phyloP scores from a whole-genome alignment of 2,888 invertebrate species.

The Apodemia duryi region DNA sequence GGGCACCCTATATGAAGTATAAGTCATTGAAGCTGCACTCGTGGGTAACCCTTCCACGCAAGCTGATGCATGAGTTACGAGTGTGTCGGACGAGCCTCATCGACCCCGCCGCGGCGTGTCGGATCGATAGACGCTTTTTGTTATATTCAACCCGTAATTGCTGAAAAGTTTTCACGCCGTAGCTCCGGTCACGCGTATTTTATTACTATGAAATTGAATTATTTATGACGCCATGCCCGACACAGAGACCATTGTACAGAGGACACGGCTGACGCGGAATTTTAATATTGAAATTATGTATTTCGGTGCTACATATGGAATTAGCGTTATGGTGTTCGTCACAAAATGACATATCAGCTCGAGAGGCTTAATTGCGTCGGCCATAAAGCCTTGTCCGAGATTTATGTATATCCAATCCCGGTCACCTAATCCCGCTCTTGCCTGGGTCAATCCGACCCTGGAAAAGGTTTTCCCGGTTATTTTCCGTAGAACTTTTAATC shows the following conservation, averaged over 20 bases:
- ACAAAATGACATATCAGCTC: slow-evolving; percentile 71
- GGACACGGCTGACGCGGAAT: slow-evolving; percentile 62
- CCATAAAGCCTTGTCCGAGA: slow-evolving; percentile 71
- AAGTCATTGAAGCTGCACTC: slow-evolving; percentile 65
- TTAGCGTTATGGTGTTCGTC: slow-evolving; percentile 60
- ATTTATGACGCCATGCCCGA: slow-evolving; percentile 70
- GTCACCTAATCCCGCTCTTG: slow-evolving; percentile 72
- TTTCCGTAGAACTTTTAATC: slow-evolving; percentile 80
- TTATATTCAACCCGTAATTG: slow-evolving; percentile 76
- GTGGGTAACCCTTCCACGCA: slow-evolving; percentile 66
- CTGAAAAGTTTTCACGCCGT: slow-evolving; percentile 78
- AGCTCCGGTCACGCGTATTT: slow-evolving; percentile 75
- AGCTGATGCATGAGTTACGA: slow-evolving; percentile 73
- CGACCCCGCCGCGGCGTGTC: slow-evolving; percentile 48
- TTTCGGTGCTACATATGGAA: slow-evolving; percentile 40
- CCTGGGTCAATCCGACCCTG: slow-evolving; percentile 77
- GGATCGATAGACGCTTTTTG: slow-evolving; percentile 69
- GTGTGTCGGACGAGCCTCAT: slow-evolving; percentile 47
- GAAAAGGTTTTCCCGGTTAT: slow-evolving; percentile 80
- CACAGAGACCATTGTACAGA: slow-evolving; percentile 63
- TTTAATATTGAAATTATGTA: slow-evolving; percentile 73
- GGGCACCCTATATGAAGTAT: slow-evolving; percentile 39
- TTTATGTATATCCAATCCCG: slow-evolving; percentile 79
- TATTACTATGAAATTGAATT: slow-evolving; percentile 79
- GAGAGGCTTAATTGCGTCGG: slow-evolving; percentile 72